Evolutionary conservation across 2,888 invertebrate species (phyloP).

Genomic region (Conomelus anceps): DNA sequence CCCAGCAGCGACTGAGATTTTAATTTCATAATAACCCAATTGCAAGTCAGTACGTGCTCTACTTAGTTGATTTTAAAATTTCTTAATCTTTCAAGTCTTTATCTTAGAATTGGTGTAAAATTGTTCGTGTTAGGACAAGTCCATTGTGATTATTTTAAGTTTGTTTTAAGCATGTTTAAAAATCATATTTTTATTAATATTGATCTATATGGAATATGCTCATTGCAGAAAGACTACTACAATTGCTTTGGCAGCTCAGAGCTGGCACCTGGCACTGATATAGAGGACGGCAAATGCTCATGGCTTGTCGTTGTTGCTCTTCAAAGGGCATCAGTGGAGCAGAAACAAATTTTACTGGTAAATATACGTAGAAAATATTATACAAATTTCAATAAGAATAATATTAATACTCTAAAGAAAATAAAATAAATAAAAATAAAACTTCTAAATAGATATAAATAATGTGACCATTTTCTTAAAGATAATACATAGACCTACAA

Average conservation of each 20-base stretch:
- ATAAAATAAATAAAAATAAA: too few species aligned
- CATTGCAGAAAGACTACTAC: constrained; percentile 69
- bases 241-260: constrained; percentile 83
- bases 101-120: too few species aligned
- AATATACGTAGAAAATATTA: constrained; percentile 17
- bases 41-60: too few species aligned
- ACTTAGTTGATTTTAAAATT: too few species aligned
- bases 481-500: too few species aligned
- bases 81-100: too few species aligned
- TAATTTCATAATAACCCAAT: too few species aligned
- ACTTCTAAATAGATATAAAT: too few species aligned
- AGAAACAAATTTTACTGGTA: constrained; percentile 61
- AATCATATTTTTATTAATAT: not conserved
- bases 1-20: too few species aligned
- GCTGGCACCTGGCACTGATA: constrained; percentile 63
- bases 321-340: constrained; percentile 63
- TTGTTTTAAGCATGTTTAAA: not conserved
- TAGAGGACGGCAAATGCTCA: constrained; percentile 91
- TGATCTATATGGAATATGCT: constrained; percentile 6
- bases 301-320: constrained; percentile 92
- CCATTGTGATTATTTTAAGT: too few species aligned
- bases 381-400: not conserved
- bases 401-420: not conserved
- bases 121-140: too few species aligned
- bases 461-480: too few species aligned